These are phyloP conservation scores for Noctua pronuba DNA, from an alignment of 2,888 invertebrate species.

Conservation along the genomic window DNA sequence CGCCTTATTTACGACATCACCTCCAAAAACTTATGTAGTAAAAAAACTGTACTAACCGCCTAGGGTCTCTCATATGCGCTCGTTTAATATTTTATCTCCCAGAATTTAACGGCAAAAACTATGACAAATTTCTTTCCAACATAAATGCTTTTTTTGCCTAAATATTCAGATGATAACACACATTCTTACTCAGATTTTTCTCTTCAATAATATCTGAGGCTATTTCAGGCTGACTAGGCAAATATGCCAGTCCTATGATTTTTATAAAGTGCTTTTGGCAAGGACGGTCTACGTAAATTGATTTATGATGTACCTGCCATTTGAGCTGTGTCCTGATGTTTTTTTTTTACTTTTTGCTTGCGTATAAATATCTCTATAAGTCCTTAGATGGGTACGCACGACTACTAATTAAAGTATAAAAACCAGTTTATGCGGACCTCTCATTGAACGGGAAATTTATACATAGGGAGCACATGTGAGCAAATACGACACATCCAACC, in stretches of 20 bases:
- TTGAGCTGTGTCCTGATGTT: background rate
- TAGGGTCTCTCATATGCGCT: background rate
- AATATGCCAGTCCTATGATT: background rate
- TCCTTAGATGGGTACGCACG: no score
- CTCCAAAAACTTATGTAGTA: background rate
- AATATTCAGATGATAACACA: slow-evolving; percentile 11
- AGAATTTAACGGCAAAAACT: background rate
- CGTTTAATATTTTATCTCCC: background rate
- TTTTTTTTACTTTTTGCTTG: no score
- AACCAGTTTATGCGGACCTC: no score
- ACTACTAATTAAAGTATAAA: no score
- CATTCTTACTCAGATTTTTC: background rate
- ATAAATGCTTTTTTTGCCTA: background rate
- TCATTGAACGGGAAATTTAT: no score
- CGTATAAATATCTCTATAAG: no score
- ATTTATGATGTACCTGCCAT: background rate
- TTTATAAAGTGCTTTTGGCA: background rate
- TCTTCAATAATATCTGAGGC: background rate
- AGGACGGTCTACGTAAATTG: background rate
- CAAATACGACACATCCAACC: no score
- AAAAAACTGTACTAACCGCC: background rate
- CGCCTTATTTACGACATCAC: no score
- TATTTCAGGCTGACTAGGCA: background rate
- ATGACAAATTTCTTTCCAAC: background rate
- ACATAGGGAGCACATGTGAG: no score